Base-by-base conservation (phyloP, 1,140 invertebrate genomes). In the Aphidius ervi region DNA sequence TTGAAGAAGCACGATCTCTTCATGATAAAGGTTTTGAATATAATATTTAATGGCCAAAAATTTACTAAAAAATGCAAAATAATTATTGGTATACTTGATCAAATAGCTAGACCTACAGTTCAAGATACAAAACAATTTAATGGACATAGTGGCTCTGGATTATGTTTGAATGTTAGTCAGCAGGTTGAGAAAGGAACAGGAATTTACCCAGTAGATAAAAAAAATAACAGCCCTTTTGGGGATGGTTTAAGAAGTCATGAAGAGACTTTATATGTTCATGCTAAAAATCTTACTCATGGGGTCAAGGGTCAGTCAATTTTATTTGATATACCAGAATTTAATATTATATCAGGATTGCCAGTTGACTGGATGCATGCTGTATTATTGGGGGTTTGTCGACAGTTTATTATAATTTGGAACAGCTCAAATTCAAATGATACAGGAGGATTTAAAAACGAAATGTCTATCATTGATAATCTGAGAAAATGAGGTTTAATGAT, bases 281-380 rank as follows among this genome's bases (percentile, higher is more conserved):
- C 53, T 7, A 40, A 10, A 56, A 63, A 54, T 39, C n/a, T 50
- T 20, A 43, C 60, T 52, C 64, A 63, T 59, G 62, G 58, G 39
- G 56, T 67, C 6, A 65, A 63, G 57, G 43, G 56, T 41, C 46
- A 52, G 46, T 69, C 66, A 20, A 48, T 59, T 40, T 47, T 68
- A 46, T 65, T 39, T 39, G 46, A 63, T 56, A 52, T 68, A 39
- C 58, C 63, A 39, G 47, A 48, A 23, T 69, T 69, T 62, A 54
- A 70, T 45, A 64, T 69, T 10, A 60, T 70, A 46, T 2, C 23
- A 9, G 57, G 61, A 53, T 47, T 72, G 31, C 63, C 53, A 8
- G 59, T 61, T 31, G 71, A 73, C 55, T 68, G 68, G 63, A 71
- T 73, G 70, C 71, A 73, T 43, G 48, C 46, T 37, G 63, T 70